Evolutionary conservation across 1,140 invertebrate species (phyloP).

Genomic region (Sitophilus oryzae): DNA sequence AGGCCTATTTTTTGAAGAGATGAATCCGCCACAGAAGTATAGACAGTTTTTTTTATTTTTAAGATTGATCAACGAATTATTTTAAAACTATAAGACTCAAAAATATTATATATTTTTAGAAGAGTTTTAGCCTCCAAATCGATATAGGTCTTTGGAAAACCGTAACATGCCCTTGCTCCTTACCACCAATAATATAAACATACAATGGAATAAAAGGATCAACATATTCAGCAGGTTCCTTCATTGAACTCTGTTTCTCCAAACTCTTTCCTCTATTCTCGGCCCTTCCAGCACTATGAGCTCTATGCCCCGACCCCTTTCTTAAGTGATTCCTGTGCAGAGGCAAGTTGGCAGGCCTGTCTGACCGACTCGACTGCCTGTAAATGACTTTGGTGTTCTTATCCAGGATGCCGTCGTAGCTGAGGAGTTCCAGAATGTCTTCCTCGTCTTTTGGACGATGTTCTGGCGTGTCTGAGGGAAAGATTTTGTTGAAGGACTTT

Average conservation of each 20-base stretch:
- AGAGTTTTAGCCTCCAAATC: conserved; percentile 60
- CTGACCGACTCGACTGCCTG: conserved; percentile 28
- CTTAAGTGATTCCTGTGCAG: conserved; percentile 33
- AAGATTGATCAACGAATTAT: background rate
- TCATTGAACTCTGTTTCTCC: background rate
- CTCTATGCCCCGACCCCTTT: conserved; percentile 33
- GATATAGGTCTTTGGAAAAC: conserved; percentile 61
- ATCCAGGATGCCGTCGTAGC: conserved; percentile 32
- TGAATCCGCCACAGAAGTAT: too few relatives aligned
- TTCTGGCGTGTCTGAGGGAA: conserved; percentile 10
- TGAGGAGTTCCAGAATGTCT: conserved; percentile 39
- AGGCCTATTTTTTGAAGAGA: background rate
- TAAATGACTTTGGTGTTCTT: conserved; percentile 39
- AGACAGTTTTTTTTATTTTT: too few relatives aligned
- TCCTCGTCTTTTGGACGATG: conserved; percentile 40
- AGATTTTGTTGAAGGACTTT: conserved; percentile 34
- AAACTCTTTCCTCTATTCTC: conserved; percentile 30
- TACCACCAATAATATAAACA: conserved; percentile 59
- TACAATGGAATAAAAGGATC: conserved; percentile 52
- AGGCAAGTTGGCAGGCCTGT: conserved; percentile 43
- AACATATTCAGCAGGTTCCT: conserved; percentile 25
- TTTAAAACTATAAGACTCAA: background rate
- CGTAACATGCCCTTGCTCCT: conserved; percentile 61
- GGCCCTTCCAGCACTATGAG: conserved; percentile 41
- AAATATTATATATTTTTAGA: conserved; percentile 23